phyloP scores from a whole-genome alignment of 1,140 invertebrate genomes.

The Drosophila carrolli region DNA sequence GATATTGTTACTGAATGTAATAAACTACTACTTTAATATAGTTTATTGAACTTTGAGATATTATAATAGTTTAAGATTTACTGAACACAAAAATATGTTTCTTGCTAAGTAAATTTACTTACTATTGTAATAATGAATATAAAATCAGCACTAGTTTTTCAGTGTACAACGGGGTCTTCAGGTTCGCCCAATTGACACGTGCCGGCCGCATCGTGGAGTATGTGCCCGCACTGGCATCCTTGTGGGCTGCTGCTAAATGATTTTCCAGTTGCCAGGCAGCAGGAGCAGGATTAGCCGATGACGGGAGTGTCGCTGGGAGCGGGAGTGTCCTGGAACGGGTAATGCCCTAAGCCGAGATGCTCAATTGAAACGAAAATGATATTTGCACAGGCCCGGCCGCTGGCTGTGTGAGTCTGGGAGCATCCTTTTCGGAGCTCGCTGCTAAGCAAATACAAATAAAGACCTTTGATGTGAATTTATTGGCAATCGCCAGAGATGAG shows the following conservation, averaged over 20 bases:
- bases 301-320: slow-evolving; percentile 69
- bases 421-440: slow-evolving; percentile 77
- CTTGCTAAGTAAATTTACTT: no score
- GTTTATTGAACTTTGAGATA: no score
- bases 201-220: slow-evolving; percentile 43
- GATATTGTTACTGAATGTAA: no score
- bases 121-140: no score
- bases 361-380: slow-evolving; percentile 83
- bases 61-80: no score
- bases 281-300: slow-evolving; percentile 77
- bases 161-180: slow-evolving; percentile 10
- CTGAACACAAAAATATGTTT: no score
- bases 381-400: slow-evolving; percentile 70
- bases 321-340: slow-evolving; percentile 16
- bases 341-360: slow-evolving; percentile 63
- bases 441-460: slow-evolving; percentile 82
- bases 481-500: slow-evolving; percentile 60
- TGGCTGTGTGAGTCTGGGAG: slow-evolving; percentile 32
- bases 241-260: slow-evolving; percentile 55
- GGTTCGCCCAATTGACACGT: slow-evolving; percentile 68
- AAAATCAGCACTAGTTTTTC: background rate
- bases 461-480: slow-evolving; percentile 83
- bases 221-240: slow-evolving; percentile 39
- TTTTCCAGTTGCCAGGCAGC: slow-evolving; percentile 66
- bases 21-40: no score